Evolutionary conservation across 2,797 vertebrate species (phyloP), one percentile per base, ranked within the genome.

Genomic region (Fistularia commersonii): DNA sequence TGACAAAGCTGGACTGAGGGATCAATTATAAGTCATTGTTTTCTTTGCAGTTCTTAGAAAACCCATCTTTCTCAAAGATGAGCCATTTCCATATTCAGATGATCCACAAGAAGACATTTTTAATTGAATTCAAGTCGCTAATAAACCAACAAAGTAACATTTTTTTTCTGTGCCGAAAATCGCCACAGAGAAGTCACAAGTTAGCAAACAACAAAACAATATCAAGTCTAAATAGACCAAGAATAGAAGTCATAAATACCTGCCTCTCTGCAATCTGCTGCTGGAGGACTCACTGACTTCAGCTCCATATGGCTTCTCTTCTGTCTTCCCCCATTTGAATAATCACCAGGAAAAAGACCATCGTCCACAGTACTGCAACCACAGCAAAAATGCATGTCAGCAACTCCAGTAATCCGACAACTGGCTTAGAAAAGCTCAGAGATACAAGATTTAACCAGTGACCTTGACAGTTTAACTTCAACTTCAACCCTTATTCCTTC

Each of bases 211-310:
- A 11, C 9, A 45, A 23, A 23, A 45, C 9, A 23, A 23, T 11
- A 31, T 8, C 10, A 15, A 23, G 55, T 51, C 43, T 61, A 49
- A 61, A 12, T 34, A 53, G 32, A 54, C 43, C n/a, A 42, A 57
- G n/a, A n/a, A n/a, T n/a, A n/a, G n/a, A n/a, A 66, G 65, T 71
- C 74, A 79, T 83, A 83, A 83, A 87, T 84, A 82, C 73, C 78
- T 76, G 61, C 69, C 83, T 85, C 67, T 38, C 79, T 41, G 46
- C 51, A 77, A 76, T 75, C 74, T 66, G 72, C 40, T 59, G 54
- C 32, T 11, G 6, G 2, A 32, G 41, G 45, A 70, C 80, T 72
- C 63, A 40, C 15, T 7, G 54, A 47, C 13, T 71, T 53, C 37
- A 32, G 47, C 48, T 79, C 78, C 74, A 77, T 72, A 77, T 70